Evolutionary conservation across 2,113 vertebrate genomes (phyloP), one percentile per base, ranked within the genome.

Genomic region (Otis tarda): DNA sequence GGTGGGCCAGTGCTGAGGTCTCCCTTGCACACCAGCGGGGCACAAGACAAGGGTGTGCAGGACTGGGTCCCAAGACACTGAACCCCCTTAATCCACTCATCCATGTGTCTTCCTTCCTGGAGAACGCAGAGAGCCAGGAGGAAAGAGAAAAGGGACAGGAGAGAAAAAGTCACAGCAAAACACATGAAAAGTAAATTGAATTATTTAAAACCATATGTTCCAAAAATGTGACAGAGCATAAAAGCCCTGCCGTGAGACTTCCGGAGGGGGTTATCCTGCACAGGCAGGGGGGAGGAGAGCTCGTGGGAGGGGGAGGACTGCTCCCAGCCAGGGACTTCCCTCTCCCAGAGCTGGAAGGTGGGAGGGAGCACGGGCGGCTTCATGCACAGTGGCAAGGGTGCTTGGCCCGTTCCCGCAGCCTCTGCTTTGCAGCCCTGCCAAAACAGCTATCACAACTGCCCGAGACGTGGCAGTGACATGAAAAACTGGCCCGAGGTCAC

Each of bases 131-230:
- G 76, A 90, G 55, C 2, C 11, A 70, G 53, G 47, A 95, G 27
- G 33, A 68, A 93, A 65, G 61, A 87, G 93, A 95, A 97, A 97
- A 98, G 96, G 93, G 96, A 96, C 93, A 86, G 85, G 83, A 81
- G 80, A 60, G 95, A 93, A 94, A 83, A 87, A 89, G 95, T 97
- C 93, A 91, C 95, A 96, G 79, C 57, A 85, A 95, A 97, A 95
- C 90, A 93, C 97, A 97, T 57, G 96, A 97, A 97, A 97, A 97
- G 95, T 96, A 95, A 97, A 97, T 95, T 98, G 93, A 98, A 98
- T 98, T 97, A 98, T 97, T 98, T 97, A 98, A 96, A 95, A 89
- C 97, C 97, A 97, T 97, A 98, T 98, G 97, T 97, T 98, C 93
- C 88, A 87, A 96, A 97, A 97, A 96, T 97, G 94, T 96, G 96